Evolutionary conservation across 2,113 vertebrate genomes (phyloP).

Genomic region (Bubo bubo): DNA sequence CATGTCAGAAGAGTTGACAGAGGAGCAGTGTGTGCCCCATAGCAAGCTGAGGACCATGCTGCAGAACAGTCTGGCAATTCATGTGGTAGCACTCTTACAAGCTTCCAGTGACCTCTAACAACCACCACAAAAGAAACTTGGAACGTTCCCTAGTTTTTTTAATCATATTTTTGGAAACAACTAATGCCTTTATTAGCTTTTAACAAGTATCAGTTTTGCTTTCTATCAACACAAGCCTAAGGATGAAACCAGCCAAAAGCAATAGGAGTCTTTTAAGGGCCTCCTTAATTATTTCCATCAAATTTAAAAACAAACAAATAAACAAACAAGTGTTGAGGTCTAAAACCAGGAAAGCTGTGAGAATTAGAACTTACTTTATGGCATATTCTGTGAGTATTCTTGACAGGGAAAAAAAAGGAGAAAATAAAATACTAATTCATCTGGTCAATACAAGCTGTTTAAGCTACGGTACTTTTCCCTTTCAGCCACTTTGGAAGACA

Average conservation of each 20-base stretch:
- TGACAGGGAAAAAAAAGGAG: not conserved
- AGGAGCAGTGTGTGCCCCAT: not conserved
- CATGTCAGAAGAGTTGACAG: not conserved
- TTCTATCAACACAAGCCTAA: not conserved
- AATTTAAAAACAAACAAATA: not conserved
- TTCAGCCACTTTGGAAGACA: not conserved
- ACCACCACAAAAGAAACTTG: not conserved
- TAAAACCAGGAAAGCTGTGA: not conserved
- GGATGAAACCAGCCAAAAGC: not conserved
- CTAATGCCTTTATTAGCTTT: not conserved
- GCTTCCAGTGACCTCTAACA: not conserved
- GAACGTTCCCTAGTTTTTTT: not conserved
- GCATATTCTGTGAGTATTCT: not conserved
- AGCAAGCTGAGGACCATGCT: not conserved
- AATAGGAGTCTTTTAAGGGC: not conserved
- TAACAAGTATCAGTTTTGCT: not conserved
- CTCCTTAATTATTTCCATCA: not conserved
- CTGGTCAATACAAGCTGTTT: not conserved
- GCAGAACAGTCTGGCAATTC: not conserved
- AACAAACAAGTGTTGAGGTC: not conserved
- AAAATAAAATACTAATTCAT: not conserved
- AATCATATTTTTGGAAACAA: not conserved
- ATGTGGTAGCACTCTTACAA: not conserved
- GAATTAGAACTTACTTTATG: not conserved
- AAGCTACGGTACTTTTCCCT: not conserved